Evolutionary conservation across 2,888 invertebrate genomes (phyloP), one percentile per base, ranked within the genome.

Genomic region (Sepiola atlantica): DNA sequence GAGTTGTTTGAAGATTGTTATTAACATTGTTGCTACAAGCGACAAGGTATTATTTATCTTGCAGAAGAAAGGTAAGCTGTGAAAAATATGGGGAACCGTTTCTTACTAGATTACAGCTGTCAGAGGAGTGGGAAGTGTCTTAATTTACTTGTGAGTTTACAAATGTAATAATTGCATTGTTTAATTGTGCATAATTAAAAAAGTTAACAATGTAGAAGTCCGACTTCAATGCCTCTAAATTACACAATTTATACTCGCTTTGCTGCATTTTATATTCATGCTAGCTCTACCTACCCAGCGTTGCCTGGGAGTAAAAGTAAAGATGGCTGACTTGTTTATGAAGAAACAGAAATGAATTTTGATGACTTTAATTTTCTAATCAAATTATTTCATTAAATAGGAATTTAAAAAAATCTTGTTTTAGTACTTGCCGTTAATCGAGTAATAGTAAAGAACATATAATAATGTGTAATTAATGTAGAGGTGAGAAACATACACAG

Each of bases 111-210:
- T 77, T 77, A 12, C n/a, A 32, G 14, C 32, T 77, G n/a, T n/a
- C 14, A n/a, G 8, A n/a, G 77, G n/a, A 77, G n/a, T n/a, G n/a
- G 18, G 24, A 24, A 24, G 21, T 77, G 32, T 77, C 32, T n/a
- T 77, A 14, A 32, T 77, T 77, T 77, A n/a, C n/a, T n/a, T n/a
- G 10, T 77, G n/a, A 77, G 77, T 77, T n/a, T n/a, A 77, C 0
- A 77, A 77, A n/a, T 77, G 77, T n/a, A 77, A n/a, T 77, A 77
- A 77, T 77, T 77, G 77, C n/a, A 77, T 77, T 77, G 77, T 32
- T 77, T 77, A 77, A 32, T 18, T 77, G 77, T 77, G 3, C n/a
- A n/a, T 61, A 77, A 77, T 77, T 77, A n/a, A 77, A n/a, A 77
- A n/a, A 32, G 16, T 18, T 77, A n/a, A 77, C 77, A 32, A n/a